Conservation (phyloP, 2,888 invertebrate species). For the Alentia gelatinosa region DNA sequence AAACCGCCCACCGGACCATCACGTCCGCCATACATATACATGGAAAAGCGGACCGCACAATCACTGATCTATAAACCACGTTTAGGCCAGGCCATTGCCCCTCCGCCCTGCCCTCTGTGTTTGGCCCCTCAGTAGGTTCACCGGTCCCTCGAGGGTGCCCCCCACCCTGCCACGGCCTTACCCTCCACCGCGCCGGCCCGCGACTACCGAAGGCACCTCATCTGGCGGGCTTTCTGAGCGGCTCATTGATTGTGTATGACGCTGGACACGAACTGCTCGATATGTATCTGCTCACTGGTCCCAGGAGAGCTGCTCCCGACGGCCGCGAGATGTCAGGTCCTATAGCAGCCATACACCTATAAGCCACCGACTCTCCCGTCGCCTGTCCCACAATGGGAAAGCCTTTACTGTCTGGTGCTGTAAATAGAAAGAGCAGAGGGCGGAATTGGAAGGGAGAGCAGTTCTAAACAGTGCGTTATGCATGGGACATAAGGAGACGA, state of each 20-base stretch:
- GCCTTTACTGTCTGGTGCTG: no score
- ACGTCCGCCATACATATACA: not conserved
- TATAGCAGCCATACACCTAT: not conserved
- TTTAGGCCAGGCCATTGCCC: not conserved
- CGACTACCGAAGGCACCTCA: not conserved
- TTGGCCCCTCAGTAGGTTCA: not conserved
- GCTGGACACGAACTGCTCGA: not conserved
- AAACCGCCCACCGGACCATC: not conserved
- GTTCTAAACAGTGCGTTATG: no score
- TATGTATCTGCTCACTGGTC: not conserved
- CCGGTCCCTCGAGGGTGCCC: not conserved
- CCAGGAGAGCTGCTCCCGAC: not conserved
- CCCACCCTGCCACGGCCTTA: not conserved
- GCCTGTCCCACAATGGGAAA: no score
- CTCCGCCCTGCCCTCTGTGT: not conserved
- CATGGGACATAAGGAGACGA: no score
- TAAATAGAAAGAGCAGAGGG: no score
- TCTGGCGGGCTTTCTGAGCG: not conserved
- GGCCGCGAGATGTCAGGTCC: not conserved
- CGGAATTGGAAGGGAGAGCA: no score
- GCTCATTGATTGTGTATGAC: conserved; percentile 32
- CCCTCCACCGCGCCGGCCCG: not conserved
- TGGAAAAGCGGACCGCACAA: not conserved
- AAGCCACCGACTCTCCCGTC: no score
- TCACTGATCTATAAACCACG: not conserved